These are phyloP conservation scores for Macropis europaea DNA, from an alignment of 2,888 invertebrate genomes.

Conservation along the genomic window DNA sequence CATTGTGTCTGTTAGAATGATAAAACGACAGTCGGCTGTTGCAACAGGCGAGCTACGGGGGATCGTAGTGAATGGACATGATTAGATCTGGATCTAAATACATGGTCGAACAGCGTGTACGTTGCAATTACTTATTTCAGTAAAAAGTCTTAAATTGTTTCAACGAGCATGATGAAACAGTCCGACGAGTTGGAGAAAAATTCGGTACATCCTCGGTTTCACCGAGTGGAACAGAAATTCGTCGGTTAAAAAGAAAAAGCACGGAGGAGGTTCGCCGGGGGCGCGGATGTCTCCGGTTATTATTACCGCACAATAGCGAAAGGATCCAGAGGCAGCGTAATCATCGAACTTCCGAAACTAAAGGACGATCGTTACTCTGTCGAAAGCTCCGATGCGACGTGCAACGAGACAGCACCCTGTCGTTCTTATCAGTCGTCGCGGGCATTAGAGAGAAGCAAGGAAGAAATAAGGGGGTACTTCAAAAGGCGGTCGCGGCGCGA, in stretches of 20 bases:
- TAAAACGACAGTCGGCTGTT: too few relatives aligned
- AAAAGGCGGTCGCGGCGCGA: constrained; percentile 39
- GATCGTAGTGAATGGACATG: too few relatives aligned
- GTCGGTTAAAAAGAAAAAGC: background rate
- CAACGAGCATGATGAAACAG: too few relatives aligned
- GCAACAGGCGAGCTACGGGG: too few relatives aligned
- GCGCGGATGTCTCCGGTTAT: constrained; percentile 20
- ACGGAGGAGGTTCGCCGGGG: constrained; percentile 9
- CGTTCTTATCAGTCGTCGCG: constrained; percentile 31
- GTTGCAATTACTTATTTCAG: too few relatives aligned
- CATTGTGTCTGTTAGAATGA: too few relatives aligned
- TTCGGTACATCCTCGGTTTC: too few relatives aligned
- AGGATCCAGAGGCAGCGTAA: constrained; percentile 27
- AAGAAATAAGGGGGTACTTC: constrained; percentile 45
- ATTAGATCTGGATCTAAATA: too few relatives aligned
- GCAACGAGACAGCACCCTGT: constrained; percentile 12
- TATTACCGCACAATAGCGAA: constrained; percentile 10
- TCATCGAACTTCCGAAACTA: constrained; percentile 48
- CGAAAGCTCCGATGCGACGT: constrained; percentile 6
- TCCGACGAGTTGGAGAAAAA: too few relatives aligned
- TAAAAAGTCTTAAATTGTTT: too few relatives aligned
- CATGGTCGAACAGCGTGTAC: too few relatives aligned
- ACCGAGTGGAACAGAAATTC: too few relatives aligned
- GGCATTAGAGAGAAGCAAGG: constrained; percentile 29
- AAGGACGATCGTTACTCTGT: constrained; percentile 39